Percentiles rank a stretch among this genome's conserved stretches.
phyloP scores from a whole-genome alignment of 2,888 invertebrate genomes.

The Allygus modestus region DNA sequence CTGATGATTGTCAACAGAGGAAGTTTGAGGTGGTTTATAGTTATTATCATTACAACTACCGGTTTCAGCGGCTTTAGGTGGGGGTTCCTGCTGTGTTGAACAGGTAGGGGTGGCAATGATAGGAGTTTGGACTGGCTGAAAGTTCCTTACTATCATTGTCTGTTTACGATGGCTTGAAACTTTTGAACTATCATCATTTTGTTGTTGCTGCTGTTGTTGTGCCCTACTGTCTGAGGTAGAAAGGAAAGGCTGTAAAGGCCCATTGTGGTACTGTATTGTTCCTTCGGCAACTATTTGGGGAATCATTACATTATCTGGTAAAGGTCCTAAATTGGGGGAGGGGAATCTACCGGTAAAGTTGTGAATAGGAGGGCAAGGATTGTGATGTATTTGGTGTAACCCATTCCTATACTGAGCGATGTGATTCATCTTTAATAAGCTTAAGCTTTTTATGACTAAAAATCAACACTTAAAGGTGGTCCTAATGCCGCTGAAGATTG shows the following conservation, averaged over 20 bases:
- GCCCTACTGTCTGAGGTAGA: constrained; percentile 53
- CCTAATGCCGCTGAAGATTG: not conserved
- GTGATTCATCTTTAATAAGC: constrained; percentile 65
- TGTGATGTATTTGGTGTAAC: constrained; percentile 67
- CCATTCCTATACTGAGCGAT: constrained; percentile 66
- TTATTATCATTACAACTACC: constrained; percentile 64
- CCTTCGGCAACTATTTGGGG: constrained; percentile 66
- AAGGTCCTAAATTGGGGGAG: constrained; percentile 61
- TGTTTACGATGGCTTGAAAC: constrained; percentile 57
- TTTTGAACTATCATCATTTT: constrained; percentile 57
- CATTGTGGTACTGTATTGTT: constrained; percentile 66
- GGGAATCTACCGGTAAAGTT: constrained; percentile 66
- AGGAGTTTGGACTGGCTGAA: constrained; percentile 46
- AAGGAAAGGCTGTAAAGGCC: constrained; percentile 65
- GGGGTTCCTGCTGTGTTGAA: constrained; percentile 56
- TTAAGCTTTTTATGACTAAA: not conserved
- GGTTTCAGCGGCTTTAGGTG: constrained; percentile 41
- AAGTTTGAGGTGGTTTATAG: constrained; percentile 64
- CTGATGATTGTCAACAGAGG: constrained; percentile 61
- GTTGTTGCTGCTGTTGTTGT: constrained; percentile 54
- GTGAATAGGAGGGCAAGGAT: constrained; percentile 66
- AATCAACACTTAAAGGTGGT: constrained; percentile 12
- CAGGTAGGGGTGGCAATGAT: constrained; percentile 44
- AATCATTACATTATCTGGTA: constrained; percentile 66
- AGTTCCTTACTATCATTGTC: constrained; percentile 45